These are phyloP conservation scores for Julus scanicus DNA, from an alignment of 2,888 invertebrate species.

Conservation along the genomic window DNA sequence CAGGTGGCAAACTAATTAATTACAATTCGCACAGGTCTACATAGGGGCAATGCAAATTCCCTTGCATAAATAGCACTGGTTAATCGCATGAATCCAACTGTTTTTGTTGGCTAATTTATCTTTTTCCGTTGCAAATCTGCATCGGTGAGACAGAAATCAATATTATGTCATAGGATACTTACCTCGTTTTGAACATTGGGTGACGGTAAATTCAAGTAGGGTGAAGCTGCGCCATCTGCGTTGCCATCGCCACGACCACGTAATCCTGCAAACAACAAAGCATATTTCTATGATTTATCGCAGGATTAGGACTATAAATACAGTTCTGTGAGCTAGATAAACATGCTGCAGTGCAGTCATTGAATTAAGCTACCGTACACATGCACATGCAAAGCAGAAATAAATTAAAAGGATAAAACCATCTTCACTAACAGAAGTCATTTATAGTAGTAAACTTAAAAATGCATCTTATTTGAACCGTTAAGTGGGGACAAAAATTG, in stretches of 20 bases:
- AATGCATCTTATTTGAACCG: background rate
- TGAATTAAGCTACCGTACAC: background rate
- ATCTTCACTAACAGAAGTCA: background rate
- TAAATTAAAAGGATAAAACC: background rate
- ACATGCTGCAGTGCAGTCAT: background rate
- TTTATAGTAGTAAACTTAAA: background rate
- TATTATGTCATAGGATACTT: constrained; percentile 58
- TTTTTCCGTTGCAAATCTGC: background rate
- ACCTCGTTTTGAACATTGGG: constrained; percentile 66
- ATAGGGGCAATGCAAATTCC: background rate
- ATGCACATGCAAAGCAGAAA: background rate
- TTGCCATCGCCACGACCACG: constrained; percentile 65
- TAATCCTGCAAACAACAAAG: constrained; percentile 62
- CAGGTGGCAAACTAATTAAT: constrained; percentile 33
- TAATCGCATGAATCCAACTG: background rate
- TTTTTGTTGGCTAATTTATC: background rate
- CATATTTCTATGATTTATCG: constrained; percentile 32
- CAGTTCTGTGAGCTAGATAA: background rate
- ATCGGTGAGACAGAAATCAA: background rate
- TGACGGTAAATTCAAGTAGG: constrained; percentile 66
- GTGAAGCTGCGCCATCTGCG: constrained; percentile 63
- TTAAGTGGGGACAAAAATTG: background rate
- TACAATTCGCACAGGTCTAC: background rate
- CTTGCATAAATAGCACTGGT: background rate
- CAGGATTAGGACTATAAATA: background rate